Evolutionary conservation across 2,888 invertebrate species (phyloP).

Genomic region (Gnatocerus cornutus): DNA sequence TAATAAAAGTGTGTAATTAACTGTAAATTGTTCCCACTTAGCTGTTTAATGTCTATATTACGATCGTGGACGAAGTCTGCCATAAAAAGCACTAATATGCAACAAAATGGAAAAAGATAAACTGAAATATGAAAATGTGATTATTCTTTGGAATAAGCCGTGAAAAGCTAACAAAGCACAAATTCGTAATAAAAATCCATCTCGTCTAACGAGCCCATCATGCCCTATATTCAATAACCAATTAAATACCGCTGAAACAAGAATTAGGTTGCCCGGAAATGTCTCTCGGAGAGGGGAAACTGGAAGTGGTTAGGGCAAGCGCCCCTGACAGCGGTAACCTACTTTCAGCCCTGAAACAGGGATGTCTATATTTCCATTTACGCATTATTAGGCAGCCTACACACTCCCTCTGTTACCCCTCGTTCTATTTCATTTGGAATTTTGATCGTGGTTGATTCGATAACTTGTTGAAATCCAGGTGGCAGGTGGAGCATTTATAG

Average conservation of each 20-base stretch:
- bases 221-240: constrained; percentile 64
- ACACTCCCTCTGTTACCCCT: constrained; percentile 3
- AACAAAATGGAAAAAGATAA: constrained; percentile 5
- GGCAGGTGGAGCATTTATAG: neutral
- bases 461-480: neutral
- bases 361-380: constrained; percentile 36
- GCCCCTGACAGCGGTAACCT: constrained; percentile 53
- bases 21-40: neutral
- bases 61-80: neutral
- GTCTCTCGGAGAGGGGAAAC: constrained; percentile 51
- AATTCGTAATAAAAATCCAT: constrained; percentile 17
- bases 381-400: constrained; percentile 27
- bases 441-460: constrained; percentile 14
- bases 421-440: constrained; percentile 21
- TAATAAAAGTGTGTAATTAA: neutral
- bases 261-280: constrained; percentile 63
- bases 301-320: constrained; percentile 53
- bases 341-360: constrained; percentile 51
- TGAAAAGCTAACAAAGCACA: constrained; percentile 10
- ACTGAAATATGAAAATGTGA: constrained; percentile 3
- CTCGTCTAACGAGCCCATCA: constrained; percentile 34
- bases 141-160: constrained; percentile 5
- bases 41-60: constrained; percentile 2
- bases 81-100: neutral
- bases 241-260: constrained; percentile 62